Evolutionary conservation across 1,140 invertebrate genomes (phyloP), one percentile per base, ranked within the genome.

Genomic region (Diachasmimorpha longicaudata): DNA sequence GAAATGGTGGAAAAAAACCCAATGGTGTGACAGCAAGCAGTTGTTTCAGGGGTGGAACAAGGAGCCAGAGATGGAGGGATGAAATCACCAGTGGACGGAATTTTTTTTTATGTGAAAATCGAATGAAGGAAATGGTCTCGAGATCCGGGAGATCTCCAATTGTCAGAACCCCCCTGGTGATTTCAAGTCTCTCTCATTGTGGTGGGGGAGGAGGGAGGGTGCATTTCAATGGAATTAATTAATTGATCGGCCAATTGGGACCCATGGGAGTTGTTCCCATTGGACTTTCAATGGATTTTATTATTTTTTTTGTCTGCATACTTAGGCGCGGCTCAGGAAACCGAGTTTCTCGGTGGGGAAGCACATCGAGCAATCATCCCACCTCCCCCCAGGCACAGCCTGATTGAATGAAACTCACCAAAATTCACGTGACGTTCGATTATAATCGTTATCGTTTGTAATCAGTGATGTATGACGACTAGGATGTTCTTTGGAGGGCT

Each of bases 261-360:
- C 39, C 39, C 13, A 10, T 42, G 39, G 39, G 9, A 42, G 39
- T 42, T 42, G 39, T 42, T 42, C 39, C 39, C 4, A 42, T 42
- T 42, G 39, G 39, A 42, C 9, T 11, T 42, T 10, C 39, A 10
- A 4, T 3, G 39, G 39, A 13, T 42, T 10, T 42, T 10, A 31
- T 42, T 10, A 31, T 66, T 66, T 4, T 66, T 39, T 68, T 68
- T 4, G 1, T 68, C 14, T 31, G 25, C 2, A n/a, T 36, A 36
- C 25, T 68, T 79, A 81, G 81, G 81, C 78, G 81, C 81, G 81
- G 81, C 81, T 81, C 78, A 72, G 66, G 55, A 72, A 75, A 23
- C 42, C 42, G 76, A 70, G 14, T 68, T 37, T 14, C 4, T 42
- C 14, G 31, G 25, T 31, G n/a, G 25, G 25, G 25, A 66, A 66